Evolutionary conservation across 2,888 invertebrate species (phyloP).

Genomic region (Drosophila mimetica): DNA sequence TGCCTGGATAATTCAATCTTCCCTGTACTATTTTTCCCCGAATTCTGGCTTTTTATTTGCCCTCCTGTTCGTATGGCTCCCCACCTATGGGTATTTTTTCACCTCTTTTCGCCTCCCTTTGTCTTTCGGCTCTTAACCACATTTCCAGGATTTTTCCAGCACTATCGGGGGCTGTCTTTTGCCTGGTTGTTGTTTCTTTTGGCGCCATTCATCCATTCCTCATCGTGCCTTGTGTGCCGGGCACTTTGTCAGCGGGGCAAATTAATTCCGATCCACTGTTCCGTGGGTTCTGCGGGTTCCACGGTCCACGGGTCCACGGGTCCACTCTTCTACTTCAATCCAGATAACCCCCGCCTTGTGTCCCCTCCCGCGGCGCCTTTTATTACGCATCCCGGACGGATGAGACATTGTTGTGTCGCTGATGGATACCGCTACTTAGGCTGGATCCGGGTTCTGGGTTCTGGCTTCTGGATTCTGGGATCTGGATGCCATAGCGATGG

Average conservation of each 20-base stretch:
- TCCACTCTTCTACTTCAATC: conserved; percentile 2
- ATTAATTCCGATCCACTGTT: conserved; percentile 22
- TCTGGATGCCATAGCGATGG: too few relatives aligned
- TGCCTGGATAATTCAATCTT: not conserved
- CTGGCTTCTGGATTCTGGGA: too few relatives aligned
- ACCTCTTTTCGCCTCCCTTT: too few relatives aligned
- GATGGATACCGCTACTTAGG: conserved; percentile 73
- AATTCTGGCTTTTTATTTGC: not conserved
- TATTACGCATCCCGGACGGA: conserved; percentile 56
- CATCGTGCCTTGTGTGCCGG: not conserved
- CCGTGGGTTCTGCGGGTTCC: not conserved
- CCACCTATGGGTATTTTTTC: too few relatives aligned
- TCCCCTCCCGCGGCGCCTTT: conserved; percentile 40
- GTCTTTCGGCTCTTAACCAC: not conserved
- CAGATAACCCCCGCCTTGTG: not conserved
- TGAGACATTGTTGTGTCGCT: conserved; percentile 65
- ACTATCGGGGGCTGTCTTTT: not conserved
- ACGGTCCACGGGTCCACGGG: too few relatives aligned
- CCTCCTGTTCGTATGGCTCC: not conserved
- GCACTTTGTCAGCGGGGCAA: conserved; percentile 11
- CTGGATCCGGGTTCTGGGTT: too few relatives aligned
- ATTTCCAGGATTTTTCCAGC: not conserved
- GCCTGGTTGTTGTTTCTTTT: not conserved
- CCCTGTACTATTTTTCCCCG: not conserved
- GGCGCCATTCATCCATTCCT: not conserved